Conservation (phyloP, 2,113 vertebrate genomes). For the Echinops telfairi region DNA sequence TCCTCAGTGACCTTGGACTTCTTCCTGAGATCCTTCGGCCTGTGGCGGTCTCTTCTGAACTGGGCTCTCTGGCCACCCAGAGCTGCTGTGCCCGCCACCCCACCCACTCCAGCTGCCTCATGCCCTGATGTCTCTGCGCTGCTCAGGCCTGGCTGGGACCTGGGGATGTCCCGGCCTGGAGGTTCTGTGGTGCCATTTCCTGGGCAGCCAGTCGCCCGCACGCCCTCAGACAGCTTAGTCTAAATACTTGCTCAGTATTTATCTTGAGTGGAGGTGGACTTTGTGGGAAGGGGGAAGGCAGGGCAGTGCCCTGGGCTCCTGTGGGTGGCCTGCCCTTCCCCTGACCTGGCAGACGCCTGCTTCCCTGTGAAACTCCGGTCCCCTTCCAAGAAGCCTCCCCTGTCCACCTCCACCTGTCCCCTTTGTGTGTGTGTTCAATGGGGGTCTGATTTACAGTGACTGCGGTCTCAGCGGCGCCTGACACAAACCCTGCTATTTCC, state of each 20-base stretch:
- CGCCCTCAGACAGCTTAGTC: neutral
- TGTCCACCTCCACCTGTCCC: neutral
- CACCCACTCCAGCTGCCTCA: neutral
- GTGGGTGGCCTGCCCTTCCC: neutral
- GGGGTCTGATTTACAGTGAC: neutral
- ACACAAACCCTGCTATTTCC: too few relatives aligned
- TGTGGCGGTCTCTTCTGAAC: neutral
- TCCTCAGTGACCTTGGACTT: too few relatives aligned
- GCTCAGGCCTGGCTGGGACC: neutral
- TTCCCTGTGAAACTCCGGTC: neutral
- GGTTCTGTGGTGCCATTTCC: slow-evolving; percentile 31
- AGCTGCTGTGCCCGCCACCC: neutral
- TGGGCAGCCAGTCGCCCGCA: slow-evolving; percentile 16
- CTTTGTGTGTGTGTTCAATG: neutral
- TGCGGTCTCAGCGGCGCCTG: too few relatives aligned
- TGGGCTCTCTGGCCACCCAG: neutral
- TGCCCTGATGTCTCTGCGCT: neutral
- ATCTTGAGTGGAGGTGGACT: neutral
- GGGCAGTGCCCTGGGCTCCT: neutral
- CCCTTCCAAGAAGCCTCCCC: slow-evolving; percentile 7
- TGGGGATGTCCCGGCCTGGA: neutral
- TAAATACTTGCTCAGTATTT: neutral
- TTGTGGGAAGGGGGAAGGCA: too few relatives aligned
- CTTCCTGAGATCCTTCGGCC: neutral
- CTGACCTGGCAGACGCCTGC: neutral